Evolutionary conservation across 2,888 invertebrate genomes (phyloP).

Genomic region (Heliconius sara): DNA sequence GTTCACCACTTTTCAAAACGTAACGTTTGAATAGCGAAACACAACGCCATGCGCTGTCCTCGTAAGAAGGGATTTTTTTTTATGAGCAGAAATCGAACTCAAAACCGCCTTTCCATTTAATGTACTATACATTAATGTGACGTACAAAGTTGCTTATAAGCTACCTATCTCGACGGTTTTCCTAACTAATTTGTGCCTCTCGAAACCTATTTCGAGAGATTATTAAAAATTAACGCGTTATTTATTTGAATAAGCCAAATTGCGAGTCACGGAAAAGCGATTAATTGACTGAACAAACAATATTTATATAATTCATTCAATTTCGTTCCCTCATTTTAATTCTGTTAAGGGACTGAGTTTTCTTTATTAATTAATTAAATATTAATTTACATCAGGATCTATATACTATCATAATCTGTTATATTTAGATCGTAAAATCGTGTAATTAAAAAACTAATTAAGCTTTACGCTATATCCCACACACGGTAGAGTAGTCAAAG

Average conservation of each 20-base stretch:
- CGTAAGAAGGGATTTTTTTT: too few relatives aligned
- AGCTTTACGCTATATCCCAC: not conserved
- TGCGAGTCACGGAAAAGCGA: slow-evolving; percentile 24
- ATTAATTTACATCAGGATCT: not conserved
- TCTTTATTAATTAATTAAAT: slow-evolving; percentile 7
- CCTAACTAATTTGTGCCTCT: slow-evolving; percentile 31
- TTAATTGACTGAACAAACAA: slow-evolving; percentile 27
- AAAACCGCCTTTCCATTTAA: too few relatives aligned
- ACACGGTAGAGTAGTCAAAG: not conserved
- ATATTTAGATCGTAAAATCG: not conserved
- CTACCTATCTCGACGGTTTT: slow-evolving; percentile 12
- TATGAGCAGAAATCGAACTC: too few relatives aligned
- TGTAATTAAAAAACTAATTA: not conserved
- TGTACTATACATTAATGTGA: too few relatives aligned
- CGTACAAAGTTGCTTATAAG: not conserved
- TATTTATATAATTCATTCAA: slow-evolving; percentile 27
- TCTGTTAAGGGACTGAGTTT: not conserved
- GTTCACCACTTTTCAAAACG: too few relatives aligned
- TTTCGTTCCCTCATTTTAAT: not conserved
- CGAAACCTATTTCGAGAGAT: slow-evolving; percentile 36
- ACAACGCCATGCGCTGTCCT: too few relatives aligned
- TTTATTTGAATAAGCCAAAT: slow-evolving; percentile 34
- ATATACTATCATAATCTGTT: not conserved
- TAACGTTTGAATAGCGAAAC: too few relatives aligned
- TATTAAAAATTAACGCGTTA: slow-evolving; percentile 45